Base-by-base conservation (phyloP, 2,888 invertebrate species). In the Patella depressa region DNA sequence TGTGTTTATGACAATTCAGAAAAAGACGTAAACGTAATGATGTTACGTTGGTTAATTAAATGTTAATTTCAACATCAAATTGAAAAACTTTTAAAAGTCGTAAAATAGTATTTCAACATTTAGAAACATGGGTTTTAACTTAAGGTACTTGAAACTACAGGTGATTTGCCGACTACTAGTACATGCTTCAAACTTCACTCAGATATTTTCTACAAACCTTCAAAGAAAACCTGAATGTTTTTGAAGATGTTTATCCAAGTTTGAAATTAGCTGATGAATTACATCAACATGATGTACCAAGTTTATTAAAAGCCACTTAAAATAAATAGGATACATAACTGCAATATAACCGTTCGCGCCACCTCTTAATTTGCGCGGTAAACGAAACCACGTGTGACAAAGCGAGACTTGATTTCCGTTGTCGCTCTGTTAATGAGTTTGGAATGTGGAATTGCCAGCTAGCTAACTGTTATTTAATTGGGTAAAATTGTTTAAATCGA, bases 201-300 rank as follows among this genome's bases (percentile, higher is more conserved):
- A 65, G 24, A 65, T 65, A 65, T 65, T 65, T 12, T 24, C 65
- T 24, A 24, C 65, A 65, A 65, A 65, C 65, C 65, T 65, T 65
- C 65, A 65, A 65, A 65, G 65, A 65, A 65, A 65, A 65, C 24
- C 19, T 65, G 65, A 24, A 65, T 65, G 65, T 65, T 65, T 65
- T 65, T 65, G 65, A 65, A 65, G 65, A 65, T 65, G 65, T 65
- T 65, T 19, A 24, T 65, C 65, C 14, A 24, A 65, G 65, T 65
- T 65, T 65, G 65, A 24, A 65, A 65, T 65, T 65, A 65, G 65
- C 65, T 65, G 65, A 65, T 65, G 65, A 65, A 65, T 65, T 65
- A 65, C 65, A 65, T 65, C 65, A 24, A 65, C 65, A 65, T 65
- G 65, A 65, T 65, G 65, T 65, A 24, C 65, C 65, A 65, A 65